Conservation (phyloP, 2,113 vertebrate genomes). For the Acrocephalus arundinaceus region DNA sequence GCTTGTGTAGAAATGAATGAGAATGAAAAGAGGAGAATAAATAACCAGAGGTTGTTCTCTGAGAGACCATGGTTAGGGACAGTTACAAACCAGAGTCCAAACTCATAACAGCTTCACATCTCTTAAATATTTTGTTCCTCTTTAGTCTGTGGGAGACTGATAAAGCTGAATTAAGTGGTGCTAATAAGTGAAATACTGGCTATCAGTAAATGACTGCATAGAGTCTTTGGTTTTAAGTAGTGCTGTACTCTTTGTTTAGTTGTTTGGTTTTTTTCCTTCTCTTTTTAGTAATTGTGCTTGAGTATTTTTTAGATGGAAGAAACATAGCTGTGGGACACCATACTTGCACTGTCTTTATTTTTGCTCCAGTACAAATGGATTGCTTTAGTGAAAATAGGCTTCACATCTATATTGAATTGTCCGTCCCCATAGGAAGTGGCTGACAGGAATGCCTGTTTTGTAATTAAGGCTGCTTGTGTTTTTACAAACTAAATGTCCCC, state of each 20-base stretch:
- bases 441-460: neutral
- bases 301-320: neutral
- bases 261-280: neutral
- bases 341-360: neutral
- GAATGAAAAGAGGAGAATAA: neutral
- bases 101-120: neutral
- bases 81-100: neutral
- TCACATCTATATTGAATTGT: neutral
- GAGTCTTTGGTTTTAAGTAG: neutral
- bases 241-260: neutral
- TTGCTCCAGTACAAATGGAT: neutral
- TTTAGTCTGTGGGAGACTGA: neutral
- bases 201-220: neutral
- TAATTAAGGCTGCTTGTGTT: neutral
- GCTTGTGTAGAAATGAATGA: neutral
- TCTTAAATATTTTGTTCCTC: neutral
- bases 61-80: neutral
- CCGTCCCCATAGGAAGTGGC: neutral
- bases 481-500: neutral
- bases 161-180: neutral
- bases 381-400: neutral
- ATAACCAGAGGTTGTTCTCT: neutral
- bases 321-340: neutral
- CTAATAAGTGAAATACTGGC: neutral
- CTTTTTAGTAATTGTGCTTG: neutral